Percentiles rank a stretch among this genome's conserved stretches.
Evolutionary conservation across 2,888 invertebrate genomes (phyloP).

Genomic region (Lampropteryx suffumata): DNA sequence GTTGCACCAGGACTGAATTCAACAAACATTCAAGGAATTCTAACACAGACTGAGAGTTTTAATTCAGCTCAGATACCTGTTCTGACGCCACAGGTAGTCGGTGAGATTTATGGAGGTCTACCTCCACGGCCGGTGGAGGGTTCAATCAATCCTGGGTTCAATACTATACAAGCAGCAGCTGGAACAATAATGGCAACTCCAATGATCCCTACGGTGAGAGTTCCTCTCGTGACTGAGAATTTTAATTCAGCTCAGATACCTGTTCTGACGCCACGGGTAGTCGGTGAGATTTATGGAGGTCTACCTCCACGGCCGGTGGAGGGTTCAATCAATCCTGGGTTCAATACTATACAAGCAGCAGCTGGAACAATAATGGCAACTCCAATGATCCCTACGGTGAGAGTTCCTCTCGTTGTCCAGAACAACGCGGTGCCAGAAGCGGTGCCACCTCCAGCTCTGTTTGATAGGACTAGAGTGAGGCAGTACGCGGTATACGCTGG

Average conservation of each 20-base stretch:
- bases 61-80: neutral
- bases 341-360: slow-evolving; percentile 2
- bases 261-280: neutral
- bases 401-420: slow-evolving; percentile 10
- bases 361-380: neutral
- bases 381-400: neutral
- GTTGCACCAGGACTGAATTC: slow-evolving; percentile 1
- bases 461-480: slow-evolving; percentile 44
- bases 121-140: slow-evolving; percentile 18
- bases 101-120: slow-evolving; percentile 21
- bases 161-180: slow-evolving; percentile 1
- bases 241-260: neutral
- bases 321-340: too few species aligned
- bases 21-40: slow-evolving; percentile 5
- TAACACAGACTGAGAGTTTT: neutral
- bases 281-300: slow-evolving; percentile 18
- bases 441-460: slow-evolving; percentile 7
- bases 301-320: slow-evolving; percentile 20
- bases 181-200: neutral
- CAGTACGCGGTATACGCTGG: slow-evolving; percentile 57
- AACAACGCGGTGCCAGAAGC: slow-evolving; percentile 13
- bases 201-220: neutral
- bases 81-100: neutral
- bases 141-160: too few species aligned
- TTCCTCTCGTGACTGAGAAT: neutral